phyloP scores from a whole-genome alignment of 2,113 vertebrate genomes.

The Bubo bubo region DNA sequence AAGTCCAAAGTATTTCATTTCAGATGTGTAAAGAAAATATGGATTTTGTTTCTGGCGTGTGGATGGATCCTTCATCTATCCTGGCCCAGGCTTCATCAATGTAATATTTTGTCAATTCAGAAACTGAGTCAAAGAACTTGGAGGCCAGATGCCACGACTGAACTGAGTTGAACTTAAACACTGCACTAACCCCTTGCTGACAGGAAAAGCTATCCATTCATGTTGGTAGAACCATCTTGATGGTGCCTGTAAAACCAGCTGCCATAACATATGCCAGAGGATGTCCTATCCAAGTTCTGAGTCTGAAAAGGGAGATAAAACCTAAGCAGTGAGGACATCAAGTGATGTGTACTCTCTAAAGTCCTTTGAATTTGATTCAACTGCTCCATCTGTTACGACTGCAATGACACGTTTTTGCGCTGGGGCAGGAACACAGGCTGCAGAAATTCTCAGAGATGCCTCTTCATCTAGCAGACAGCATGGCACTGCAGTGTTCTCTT shows the following conservation, averaged over 20 bases:
- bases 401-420: neutral
- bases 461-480: neutral
- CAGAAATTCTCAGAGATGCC: neutral
- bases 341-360: neutral
- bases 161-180: neutral
- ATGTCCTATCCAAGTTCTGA: neutral
- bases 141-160: neutral
- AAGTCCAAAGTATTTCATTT: neutral
- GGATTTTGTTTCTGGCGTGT: neutral
- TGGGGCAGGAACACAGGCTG: neutral
- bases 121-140: neutral
- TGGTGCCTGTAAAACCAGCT: neutral
- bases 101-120: neutral
- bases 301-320: neutral
- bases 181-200: neutral
- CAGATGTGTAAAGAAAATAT: neutral
- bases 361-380: neutral
- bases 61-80: neutral
- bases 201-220: neutral
- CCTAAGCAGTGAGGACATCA: neutral
- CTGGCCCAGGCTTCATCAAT: neutral
- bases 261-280: neutral
- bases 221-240: neutral
- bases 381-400: neutral
- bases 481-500: neutral